Base-by-base conservation (phyloP, 2,888 invertebrate species). In the Drosophila ustulata region DNA sequence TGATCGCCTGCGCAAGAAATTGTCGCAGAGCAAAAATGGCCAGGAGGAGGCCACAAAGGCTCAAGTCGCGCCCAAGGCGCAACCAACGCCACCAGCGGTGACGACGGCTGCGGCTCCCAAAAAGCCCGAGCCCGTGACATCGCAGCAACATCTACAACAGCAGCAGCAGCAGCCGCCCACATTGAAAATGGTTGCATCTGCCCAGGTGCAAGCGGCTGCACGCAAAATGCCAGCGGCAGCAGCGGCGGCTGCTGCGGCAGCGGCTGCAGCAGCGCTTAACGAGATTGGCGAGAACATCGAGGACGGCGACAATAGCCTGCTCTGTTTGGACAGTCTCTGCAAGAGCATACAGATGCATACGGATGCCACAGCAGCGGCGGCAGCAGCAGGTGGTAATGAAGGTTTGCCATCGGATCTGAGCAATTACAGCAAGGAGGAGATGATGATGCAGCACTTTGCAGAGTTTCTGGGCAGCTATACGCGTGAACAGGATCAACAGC, bases 1-100 rank as follows among this genome's bases (percentile, higher is more conserved):
- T 3, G 92, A 92, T 74, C 88, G 92, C 55, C 62, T 92, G 45
- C 91, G 92, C 8, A 92, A 92, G 59, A 92, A 92, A 69, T 75
- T 92, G 11, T 90, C 90, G 8, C 92, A 92, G 73, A 91, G 82
- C 66, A 82, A 88, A 28, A 88, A 75, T 61, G 65, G 81, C 4
- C 89, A 80, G 6, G 87, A 76, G 3, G 37, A 30, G 3, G 30
- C 62, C 7, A 37, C 37, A 2, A 63, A 53, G 30, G 28, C 39
- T 3, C 53, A 41, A 6, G 28, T 58, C 4, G 28, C 55, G 41
- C 53, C 73, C 8, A 68, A 59, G 32, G 28, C 52, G 1, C 58
- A 55, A 23, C 23, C 59, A 3, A 32, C 43, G 13, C 34, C 57
- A 41, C 51, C 55, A 3, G 11, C 23, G 2, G 43, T 8, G 9